A percentile compares a stretch with the other conserved stretches of the same genome.
Conservation (phyloP, 2,888 invertebrate genomes). For the Trachelus iudaicus region DNA sequence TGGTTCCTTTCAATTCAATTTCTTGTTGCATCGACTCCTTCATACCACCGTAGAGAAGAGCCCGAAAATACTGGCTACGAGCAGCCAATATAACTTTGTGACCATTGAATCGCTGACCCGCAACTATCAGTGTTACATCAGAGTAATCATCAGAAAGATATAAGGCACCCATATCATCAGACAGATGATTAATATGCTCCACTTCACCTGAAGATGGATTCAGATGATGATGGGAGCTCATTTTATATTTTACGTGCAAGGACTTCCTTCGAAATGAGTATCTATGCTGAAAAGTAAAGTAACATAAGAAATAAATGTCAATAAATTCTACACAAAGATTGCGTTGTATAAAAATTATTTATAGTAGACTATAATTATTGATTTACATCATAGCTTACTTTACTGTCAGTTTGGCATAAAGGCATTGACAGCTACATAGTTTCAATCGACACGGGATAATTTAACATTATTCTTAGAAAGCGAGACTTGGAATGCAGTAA, state of each 20-base stretch:
- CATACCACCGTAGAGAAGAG: slow-evolving; percentile 82
- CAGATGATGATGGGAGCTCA: slow-evolving; percentile 60
- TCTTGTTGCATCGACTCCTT: slow-evolving; percentile 80
- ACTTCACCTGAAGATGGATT: slow-evolving; percentile 69
- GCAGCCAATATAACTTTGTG: slow-evolving; percentile 93
- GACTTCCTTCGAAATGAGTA: not conserved
- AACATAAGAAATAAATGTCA: not conserved
- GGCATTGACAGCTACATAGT: not conserved
- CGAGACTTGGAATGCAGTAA: not conserved
- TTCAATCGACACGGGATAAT: not conserved
- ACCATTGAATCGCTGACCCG: slow-evolving; percentile 76
- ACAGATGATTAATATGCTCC: slow-evolving; percentile 78
- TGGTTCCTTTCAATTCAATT: slow-evolving; percentile 87
- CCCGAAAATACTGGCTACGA: slow-evolving; percentile 95
- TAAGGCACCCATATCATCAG: slow-evolving; percentile 86
- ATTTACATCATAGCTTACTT: not conserved
- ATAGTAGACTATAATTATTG: not conserved
- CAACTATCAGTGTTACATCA: slow-evolving; percentile 90
- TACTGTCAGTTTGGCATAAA: not conserved
- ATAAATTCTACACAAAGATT: not conserved
- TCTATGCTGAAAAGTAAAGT: not conserved
- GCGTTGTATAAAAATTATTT: not conserved
- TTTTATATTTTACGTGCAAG: slow-evolving; percentile 24
- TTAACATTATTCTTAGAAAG: not conserved
- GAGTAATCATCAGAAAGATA: slow-evolving; percentile 90